A percentile compares a stretch with the other conserved stretches of the same genome.
Conservation (phyloP, 1,140 invertebrate species). For the Pseudachorutes palmiensis region DNA sequence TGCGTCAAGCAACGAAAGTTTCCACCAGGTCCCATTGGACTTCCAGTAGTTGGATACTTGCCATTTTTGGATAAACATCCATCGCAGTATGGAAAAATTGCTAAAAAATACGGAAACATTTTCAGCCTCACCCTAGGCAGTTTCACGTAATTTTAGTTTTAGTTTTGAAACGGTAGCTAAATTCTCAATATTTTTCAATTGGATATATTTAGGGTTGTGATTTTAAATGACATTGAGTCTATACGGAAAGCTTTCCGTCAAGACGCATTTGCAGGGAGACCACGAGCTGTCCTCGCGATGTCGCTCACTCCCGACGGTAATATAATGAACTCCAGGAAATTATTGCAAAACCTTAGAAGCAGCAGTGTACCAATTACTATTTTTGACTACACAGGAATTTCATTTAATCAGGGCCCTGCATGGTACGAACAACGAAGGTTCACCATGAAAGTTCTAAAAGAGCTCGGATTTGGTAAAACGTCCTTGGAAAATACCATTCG, state of each 20-base stretch:
- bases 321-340: background rate
- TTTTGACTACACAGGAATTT: slow-evolving; percentile 23
- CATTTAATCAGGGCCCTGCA: slow-evolving; percentile 23
- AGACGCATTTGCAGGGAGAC: slow-evolving; percentile 24
- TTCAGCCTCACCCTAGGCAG: slow-evolving; percentile 21
- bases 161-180: background rate
- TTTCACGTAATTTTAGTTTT: slow-evolving; percentile 15
- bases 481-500: slow-evolving; percentile 18
- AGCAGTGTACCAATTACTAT: background rate
- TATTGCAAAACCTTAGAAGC: slow-evolving; percentile 22
- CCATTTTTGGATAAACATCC: slow-evolving; percentile 23
- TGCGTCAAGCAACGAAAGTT: slow-evolving; percentile 21
- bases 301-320: slow-evolving; percentile 77
- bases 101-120: slow-evolving; percentile 20
- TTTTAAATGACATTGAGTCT: slow-evolving; percentile 21
- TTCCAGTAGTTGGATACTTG: slow-evolving; percentile 24
- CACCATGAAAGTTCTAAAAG: slow-evolving; percentile 21
- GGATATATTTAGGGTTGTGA: slow-evolving; percentile 20
- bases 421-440: slow-evolving; percentile 27
- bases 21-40: slow-evolving; percentile 20
- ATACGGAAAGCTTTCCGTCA: slow-evolving; percentile 26
- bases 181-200: background rate
- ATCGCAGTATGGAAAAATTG: slow-evolving; percentile 6
- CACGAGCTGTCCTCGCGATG: slow-evolving; percentile 57
- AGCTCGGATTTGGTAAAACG: slow-evolving; percentile 23